Base-by-base conservation (phyloP, 2,113 vertebrate genomes). In the Melanocharis versteri region DNA sequence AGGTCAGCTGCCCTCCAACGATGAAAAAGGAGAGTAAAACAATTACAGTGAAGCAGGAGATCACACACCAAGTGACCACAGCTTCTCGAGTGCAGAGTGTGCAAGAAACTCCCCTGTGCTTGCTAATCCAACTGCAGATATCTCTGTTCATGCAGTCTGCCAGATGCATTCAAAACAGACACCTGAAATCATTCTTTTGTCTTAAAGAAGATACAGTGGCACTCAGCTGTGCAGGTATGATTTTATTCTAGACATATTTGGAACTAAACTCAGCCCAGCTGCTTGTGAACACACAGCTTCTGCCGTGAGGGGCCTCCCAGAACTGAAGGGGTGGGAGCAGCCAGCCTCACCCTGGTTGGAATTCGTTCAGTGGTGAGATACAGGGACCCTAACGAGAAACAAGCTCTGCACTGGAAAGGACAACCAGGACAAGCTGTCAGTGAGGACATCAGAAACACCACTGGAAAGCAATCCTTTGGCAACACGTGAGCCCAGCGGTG, bases 1-100 rank as follows among this genome's bases (percentile, higher is more conserved):
- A 76, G 53, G 68, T 94, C 62, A 98, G 24, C 50, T 97, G 80
- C 24, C 93, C 87, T 47, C 93, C 95, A 85, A 13, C 94, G 95
- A 75, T 6, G 30, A 96, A 68, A 80, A 89, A 58, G 76, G 35
- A 87, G 58, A 75, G 23, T 21, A 18, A 53, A 64, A 56, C 28
- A 23, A 27, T 18, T 35, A 7, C 27, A 81, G 53, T 18, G 58
- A 68, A 94, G 39, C 57, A 83, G 33, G 47, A 79, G 26, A 71
- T 77, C 75, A 56, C 24, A 65, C 39, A 70, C 4, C 14, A 50
- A 48, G 24, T 62, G 57, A 51, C 17, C 2, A 9, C 26, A 64
- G 37, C 84, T 56, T n/a, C n/a, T 17, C 2, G 2, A 68, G 24
- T 2, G 45, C 61, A 60, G 33, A 45, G 26, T 51, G 56, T 12